Base-by-base conservation (phyloP, 2,113 vertebrate genomes). In the Crocuta crocuta region DNA sequence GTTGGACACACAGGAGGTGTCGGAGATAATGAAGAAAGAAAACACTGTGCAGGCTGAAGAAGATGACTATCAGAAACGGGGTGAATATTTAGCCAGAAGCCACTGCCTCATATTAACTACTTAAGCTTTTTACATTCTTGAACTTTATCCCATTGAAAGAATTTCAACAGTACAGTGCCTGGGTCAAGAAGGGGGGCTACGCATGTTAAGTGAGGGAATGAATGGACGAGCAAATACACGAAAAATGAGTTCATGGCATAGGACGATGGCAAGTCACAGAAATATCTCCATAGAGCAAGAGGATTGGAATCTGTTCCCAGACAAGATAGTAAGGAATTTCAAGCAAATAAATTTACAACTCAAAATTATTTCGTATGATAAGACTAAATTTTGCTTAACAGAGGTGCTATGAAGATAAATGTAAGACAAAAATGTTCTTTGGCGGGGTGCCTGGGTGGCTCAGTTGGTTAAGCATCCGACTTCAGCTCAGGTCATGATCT, bases 281-380 rank as follows among this genome's bases (percentile, higher is more conserved):
- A 83, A 50, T 61, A 43, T 15, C n/a, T 92, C 70, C 48, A 39
- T 2, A 53, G 24, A 92, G 35, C 31, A 86, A 45, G 71, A 73
- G n/a, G 88, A 5, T 43, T 43, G 23, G 10, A 58, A 24, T 53
- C 89, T 78, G 63, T 13, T 45, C 48, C 24, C 5, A n/a, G 48
- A 26, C 48, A 93, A 73, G 45, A 24, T 48, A 71, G 35, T 5
- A 10, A 68, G 53, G 71, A 79, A 87, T 45, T 88, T 39, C 55
- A 94, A 96, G 68, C 33, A 95, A 94, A 73, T 68, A 43, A 66
- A 73, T 73, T 58, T 78, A 79, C 48, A 66, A 73, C 35, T 82
- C 45, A n/a, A 48, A 83, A 83, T 83, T 71, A 71, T 78, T 86
- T 78, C 92, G 31, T 43, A 80, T 45, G 35, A 63, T 28, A 71